Percentiles rank a stretch among this genome's conserved stretches.
Conservation (phyloP, 2,888 invertebrate species). For the Taenaris catops region DNA sequence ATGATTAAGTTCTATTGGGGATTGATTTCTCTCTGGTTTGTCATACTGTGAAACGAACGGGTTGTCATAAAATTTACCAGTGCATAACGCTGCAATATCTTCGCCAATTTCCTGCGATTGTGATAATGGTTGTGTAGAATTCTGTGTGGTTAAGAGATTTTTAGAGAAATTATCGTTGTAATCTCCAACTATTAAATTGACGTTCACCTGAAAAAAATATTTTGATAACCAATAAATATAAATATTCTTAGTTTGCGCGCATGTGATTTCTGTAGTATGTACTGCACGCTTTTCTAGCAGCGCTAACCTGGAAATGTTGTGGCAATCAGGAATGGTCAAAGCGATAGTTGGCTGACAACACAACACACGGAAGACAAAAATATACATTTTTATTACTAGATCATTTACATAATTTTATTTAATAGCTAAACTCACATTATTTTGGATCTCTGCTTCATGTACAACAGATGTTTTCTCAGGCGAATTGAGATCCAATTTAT, state of each 20-base stretch:
- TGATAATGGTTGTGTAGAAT: conserved; percentile 36
- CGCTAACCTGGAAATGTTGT: too few species aligned
- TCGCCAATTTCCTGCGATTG: conserved; percentile 60
- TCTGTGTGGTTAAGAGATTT: conserved; percentile 59
- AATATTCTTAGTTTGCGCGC: too few species aligned
- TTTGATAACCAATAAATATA: too few species aligned
- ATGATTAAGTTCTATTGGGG: conserved; percentile 1
- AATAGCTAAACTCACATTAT: conserved; percentile 42
- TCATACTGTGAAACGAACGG: conserved; percentile 41
- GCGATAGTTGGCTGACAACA: too few species aligned
- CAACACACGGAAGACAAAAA: too few species aligned
- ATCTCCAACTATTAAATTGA: conserved; percentile 74
- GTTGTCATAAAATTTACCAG: conserved; percentile 77
- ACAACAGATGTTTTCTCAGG: conserved; percentile 33
- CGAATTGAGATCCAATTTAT: conserved; percentile 10
- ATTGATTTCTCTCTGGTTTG: conserved; percentile 1
- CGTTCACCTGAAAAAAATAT: conserved; percentile 40
- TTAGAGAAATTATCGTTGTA: conserved; percentile 77
- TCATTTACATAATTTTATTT: too few species aligned
- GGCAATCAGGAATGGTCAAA: too few species aligned
- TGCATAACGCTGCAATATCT: conserved; percentile 75
- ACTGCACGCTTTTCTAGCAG: too few species aligned
- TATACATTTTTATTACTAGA: too few species aligned
- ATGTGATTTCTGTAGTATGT: too few species aligned
- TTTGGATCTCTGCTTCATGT: conserved; percentile 38